Percentiles rank a stretch among this genome's conserved stretches.
Conservation (phyloP, 1,140 invertebrate genomes). For the Pseudomyrmex flavicornis region DNA sequence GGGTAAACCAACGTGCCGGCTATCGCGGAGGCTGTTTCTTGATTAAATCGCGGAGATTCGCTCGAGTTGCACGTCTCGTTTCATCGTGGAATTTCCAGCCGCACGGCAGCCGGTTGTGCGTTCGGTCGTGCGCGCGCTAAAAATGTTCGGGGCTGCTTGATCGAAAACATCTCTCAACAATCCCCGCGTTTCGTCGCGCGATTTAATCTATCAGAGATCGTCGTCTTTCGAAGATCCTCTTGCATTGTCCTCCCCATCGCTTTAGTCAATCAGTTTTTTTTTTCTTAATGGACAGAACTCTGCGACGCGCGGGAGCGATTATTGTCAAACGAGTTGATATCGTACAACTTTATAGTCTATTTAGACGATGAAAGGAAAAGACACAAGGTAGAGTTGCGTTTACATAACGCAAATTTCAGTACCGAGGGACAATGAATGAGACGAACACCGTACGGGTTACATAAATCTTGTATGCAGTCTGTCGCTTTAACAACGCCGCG, state of each 20-base stretch:
- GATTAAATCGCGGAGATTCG: slow-evolving; percentile 47
- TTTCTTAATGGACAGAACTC: neutral
- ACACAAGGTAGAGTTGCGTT: neutral
- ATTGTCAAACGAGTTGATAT: too few species aligned
- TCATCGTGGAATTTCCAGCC: slow-evolving; percentile 20
- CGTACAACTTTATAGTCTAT: too few species aligned
- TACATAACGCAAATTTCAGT: slow-evolving; percentile 32
- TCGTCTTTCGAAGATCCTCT: neutral
- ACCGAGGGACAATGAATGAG: slow-evolving; percentile 36
- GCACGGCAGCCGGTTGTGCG: neutral
- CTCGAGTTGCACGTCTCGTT: slow-evolving; percentile 35
- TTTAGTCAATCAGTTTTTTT: neutral
- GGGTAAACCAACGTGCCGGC: slow-evolving; percentile 6
- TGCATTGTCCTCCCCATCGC: too few species aligned
- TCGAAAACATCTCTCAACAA: neutral
- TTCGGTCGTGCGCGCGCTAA: too few species aligned
- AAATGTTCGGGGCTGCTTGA: too few species aligned
- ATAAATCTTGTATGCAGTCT: slow-evolving; percentile 52
- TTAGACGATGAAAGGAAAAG: neutral
- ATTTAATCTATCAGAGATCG: neutral
- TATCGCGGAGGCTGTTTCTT: slow-evolving; percentile 3
- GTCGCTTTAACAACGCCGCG: neutral
- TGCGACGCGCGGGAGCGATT: too few species aligned
- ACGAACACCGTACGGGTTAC: slow-evolving; percentile 26
- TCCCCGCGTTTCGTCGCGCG: neutral